Evolutionary conservation across 2,113 vertebrate genomes (phyloP).

Genomic region (Sphyrna mokarran): DNA sequence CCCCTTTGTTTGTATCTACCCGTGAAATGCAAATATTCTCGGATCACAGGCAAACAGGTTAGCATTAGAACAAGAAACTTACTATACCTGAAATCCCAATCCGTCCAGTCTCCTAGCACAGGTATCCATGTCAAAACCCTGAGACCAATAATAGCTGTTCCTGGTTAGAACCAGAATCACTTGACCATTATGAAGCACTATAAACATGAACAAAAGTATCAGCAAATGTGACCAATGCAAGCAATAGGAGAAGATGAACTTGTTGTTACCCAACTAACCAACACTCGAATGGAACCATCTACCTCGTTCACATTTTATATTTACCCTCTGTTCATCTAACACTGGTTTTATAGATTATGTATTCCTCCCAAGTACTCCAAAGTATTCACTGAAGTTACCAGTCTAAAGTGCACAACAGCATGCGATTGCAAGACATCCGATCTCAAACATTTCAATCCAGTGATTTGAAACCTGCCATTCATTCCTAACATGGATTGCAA

Average conservation of each 20-base stretch:
- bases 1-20: background rate
- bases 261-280: background rate
- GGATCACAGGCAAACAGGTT: background rate
- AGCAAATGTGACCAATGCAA: background rate
- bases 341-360: background rate
- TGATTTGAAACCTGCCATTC: background rate
- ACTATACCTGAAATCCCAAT: conserved; percentile 56
- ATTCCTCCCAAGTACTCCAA: background rate
- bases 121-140: conserved; percentile 49
- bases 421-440: background rate
- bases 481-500: background rate
- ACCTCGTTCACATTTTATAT: background rate
- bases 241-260: background rate
- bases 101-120: conserved; percentile 52
- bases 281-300: background rate
- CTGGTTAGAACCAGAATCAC: conserved; percentile 55
- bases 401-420: background rate
- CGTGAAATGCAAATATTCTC: background rate
- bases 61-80: background rate
- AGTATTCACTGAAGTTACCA: background rate
- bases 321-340: background rate
- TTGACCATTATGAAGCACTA: conserved; percentile 53
- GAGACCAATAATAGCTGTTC: conserved; percentile 46
- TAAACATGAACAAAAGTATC: conserved; percentile 37
- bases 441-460: background rate